Evolutionary conservation across 2,888 invertebrate species (phyloP), one percentile per base, ranked within the genome.

Genomic region (Synergus gifuensis): DNA sequence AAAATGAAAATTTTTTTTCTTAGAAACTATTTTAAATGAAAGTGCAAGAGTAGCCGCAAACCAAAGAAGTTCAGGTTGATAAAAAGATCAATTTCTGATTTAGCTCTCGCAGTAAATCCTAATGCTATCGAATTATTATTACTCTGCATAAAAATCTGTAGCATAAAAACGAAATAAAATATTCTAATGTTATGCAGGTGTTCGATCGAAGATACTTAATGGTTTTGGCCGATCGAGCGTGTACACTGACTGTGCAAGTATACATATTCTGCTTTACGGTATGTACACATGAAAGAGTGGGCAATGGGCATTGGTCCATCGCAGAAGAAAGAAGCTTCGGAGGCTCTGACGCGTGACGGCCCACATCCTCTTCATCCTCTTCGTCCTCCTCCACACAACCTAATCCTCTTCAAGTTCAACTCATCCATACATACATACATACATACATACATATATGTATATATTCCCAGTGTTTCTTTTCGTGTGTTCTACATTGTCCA

Each of bases 341-440:
- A 83, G 66, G 77, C 82, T 81, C 80, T 85, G 86, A 86, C 86
- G 86, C 86, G 86, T 86, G 86, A 86, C 86, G 86, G 79, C 78
- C 79, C 81, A 67, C 79, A 79, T 79, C 78, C 77, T 76, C 79
- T 22, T 77, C 84, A 81, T 78, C 79, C 84, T 77, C 80, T 78
- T 78, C 66, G 67, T n/a, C 76, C 79, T 73, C 78, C 66, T 80
- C 62, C 73, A n/a, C 4, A 36, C 36, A 73, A n/a, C 73, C 36
- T 28, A 73, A 73, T 73, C 73, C 49, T n/a, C 73, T n/a, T 69
- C 28, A n/a, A 73, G 49, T 73, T 46, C 46, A 46, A 69, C 69
- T 69, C 69, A 69, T 69, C 46, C 73, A 73, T 73, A 44, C 8
- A 22, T 22, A 36, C n/a, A 49, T 28, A 28, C 22, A 28, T 28